Conservation (phyloP, 2,888 invertebrate genomes). For the Clusia tigrina region DNA sequence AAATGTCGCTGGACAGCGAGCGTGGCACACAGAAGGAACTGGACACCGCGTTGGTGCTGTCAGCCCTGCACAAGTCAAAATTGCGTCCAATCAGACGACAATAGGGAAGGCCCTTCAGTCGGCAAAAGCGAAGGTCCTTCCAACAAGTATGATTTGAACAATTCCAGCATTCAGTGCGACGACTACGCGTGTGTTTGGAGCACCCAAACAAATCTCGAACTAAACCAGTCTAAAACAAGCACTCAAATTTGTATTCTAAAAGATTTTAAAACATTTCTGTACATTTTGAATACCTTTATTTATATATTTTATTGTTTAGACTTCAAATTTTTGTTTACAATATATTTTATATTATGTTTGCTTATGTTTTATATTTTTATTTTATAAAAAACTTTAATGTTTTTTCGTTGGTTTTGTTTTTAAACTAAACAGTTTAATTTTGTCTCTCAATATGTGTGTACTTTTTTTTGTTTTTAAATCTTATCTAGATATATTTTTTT, state of each 20-base stretch:
- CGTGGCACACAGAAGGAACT: conserved; percentile 86
- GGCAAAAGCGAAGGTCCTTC: not conserved
- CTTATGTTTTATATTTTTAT: not conserved
- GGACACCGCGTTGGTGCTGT: conserved; percentile 89
- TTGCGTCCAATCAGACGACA: conserved; percentile 38
- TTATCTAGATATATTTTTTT: no score
- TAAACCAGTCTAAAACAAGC: not conserved
- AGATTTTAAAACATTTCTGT: not conserved
- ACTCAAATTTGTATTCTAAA: not conserved
- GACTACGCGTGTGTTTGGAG: no score
- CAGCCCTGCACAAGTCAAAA: conserved; percentile 75
- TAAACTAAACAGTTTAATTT: no score
- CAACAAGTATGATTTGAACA: not conserved
- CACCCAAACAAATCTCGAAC: no score
- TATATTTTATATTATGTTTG: not conserved
- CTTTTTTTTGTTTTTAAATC: no score
- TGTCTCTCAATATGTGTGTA: no score
- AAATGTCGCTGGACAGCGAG: conserved; percentile 88
- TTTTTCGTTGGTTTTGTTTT: no score
- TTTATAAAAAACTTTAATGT: no score
- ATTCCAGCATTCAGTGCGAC: no score
- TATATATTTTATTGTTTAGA: not conserved
- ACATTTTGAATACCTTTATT: not conserved
- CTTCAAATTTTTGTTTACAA: not conserved
- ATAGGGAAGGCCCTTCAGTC: not conserved